Conservation (phyloP, 2,113 vertebrate genomes). For the Xiphophorus couchianus region DNA sequence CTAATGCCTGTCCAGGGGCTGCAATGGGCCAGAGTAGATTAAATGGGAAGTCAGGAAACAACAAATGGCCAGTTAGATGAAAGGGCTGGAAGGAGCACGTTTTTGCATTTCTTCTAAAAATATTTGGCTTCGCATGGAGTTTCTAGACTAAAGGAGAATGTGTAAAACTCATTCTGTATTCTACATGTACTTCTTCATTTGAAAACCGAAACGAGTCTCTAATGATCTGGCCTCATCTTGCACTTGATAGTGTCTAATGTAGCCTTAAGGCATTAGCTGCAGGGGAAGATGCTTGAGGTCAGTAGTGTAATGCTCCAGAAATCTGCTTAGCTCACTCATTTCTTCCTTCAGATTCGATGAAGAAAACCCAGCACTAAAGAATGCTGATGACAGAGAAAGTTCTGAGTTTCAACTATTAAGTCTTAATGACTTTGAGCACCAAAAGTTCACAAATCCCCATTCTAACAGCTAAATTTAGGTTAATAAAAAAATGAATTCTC, state of each 20-base stretch:
- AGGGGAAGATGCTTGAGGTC: background rate
- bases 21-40: constrained; percentile 8
- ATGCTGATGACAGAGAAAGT: background rate
- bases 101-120: background rate
- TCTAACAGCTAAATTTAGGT: background rate
- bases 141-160: fast-evolving
- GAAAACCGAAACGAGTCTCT: background rate
- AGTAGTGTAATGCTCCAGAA: background rate
- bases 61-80: background rate
- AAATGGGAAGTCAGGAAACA: background rate
- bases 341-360: background rate
- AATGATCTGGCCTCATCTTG: background rate
- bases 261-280: background rate
- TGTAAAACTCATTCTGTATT: background rate
- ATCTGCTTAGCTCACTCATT: background rate
- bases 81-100: background rate
- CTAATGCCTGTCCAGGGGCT: constrained; percentile 90
- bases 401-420: background rate
- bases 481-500: no score
- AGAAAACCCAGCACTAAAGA: background rate
- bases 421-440: no score
- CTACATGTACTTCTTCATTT: background rate
- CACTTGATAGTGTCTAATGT: background rate
- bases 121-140: background rate
- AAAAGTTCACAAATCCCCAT: background rate